Percentiles rank a stretch among this genome's conserved stretches.
phyloP scores from a whole-genome alignment of 2,113 vertebrate genomes.

The Nestor notabilis region DNA sequence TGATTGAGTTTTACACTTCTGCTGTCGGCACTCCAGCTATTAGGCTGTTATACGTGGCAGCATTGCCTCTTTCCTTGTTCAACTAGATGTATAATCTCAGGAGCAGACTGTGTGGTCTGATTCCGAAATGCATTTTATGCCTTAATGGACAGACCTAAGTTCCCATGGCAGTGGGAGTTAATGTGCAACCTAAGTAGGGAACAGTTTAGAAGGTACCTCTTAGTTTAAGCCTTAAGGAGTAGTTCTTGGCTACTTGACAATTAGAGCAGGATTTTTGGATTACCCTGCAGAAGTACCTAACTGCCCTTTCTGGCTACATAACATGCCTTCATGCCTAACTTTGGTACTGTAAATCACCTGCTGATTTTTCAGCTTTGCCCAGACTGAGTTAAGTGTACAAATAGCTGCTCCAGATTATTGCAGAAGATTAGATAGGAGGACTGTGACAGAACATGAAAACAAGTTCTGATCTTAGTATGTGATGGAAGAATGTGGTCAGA shows the following conservation, averaged over 20 bases:
- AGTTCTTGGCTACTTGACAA: background rate
- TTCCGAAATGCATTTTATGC: background rate
- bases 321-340: background rate
- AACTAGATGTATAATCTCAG: background rate
- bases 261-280: conserved; percentile 17
- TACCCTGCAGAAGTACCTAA: background rate
- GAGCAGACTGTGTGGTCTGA: background rate
- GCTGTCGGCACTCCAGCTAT: background rate
- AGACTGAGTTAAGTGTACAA: background rate
- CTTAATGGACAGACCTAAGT: background rate
- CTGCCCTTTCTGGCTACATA: background rate
- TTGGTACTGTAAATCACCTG: conserved; percentile 4
- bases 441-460: background rate
- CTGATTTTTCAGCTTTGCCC: conserved; percentile 42
- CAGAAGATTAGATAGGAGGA: background rate
- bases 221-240: background rate
- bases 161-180: background rate
- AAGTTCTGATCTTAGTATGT: rapidly evolving
- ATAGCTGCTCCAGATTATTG: background rate
- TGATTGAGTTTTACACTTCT: background rate
- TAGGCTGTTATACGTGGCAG: background rate
- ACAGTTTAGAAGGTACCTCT: background rate
- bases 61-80: background rate
- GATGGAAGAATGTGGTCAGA: background rate
- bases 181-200: background rate